Evolutionary conservation across 1,140 invertebrate species (phyloP).

Genomic region (Diprion similis): DNA sequence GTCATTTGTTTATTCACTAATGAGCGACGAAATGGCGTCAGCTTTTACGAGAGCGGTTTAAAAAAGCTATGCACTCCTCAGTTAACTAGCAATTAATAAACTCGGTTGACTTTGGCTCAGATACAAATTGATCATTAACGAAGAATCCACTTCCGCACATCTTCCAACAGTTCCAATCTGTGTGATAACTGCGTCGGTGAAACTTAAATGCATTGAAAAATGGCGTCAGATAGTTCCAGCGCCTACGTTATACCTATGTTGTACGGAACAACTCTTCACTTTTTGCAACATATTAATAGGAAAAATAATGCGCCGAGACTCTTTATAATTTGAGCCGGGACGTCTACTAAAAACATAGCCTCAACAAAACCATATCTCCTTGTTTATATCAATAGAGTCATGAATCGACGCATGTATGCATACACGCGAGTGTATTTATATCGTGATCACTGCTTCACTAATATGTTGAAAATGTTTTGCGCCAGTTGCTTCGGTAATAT

Average conservation of each 20-base stretch:
- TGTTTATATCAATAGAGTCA: too few relatives aligned
- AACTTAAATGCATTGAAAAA: neutral
- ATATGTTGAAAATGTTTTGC: too few relatives aligned
- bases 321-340: too few relatives aligned
- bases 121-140: neutral
- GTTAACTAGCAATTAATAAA: neutral
- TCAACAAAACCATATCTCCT: too few relatives aligned
- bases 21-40: constrained; percentile 48
- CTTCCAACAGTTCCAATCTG: too few relatives aligned
- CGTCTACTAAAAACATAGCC: too few relatives aligned
- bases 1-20: constrained; percentile 52
- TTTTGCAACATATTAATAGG: constrained; percentile 8
- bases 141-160: too few relatives aligned
- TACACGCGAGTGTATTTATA: neutral
- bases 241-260: neutral
- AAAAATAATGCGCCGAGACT: constrained; percentile 4
- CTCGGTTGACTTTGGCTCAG: neutral
- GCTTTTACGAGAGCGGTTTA: constrained; percentile 5
- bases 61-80: constrained; percentile 19
- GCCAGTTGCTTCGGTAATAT: too few relatives aligned
- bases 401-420: too few relatives aligned
- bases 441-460: neutral
- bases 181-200: neutral
- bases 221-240: neutral
- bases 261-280: too few relatives aligned